Evolutionary conservation across 2,113 vertebrate species (phyloP), one percentile per base, ranked within the genome.

Genomic region (Atrichornis clamosus): DNA sequence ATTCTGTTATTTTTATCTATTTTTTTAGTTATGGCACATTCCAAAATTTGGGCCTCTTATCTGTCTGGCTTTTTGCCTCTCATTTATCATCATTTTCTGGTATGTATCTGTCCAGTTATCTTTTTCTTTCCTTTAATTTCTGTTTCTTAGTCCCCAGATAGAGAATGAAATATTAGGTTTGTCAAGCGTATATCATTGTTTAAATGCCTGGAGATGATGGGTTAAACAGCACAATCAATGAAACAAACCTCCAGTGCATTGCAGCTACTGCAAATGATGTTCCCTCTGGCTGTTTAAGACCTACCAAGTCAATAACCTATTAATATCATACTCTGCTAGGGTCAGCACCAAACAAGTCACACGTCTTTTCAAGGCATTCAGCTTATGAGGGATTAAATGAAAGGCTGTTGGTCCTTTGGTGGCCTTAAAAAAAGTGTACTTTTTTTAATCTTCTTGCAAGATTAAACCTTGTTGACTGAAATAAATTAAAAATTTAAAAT

Each of bases 221-320:
- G 98, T 98, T 98, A 98, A 98, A 98, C 97, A 98, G 98, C 97
- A 96, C 95, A 98, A 98, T 98, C 98, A 98, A 98, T 98, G 97
- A 98, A 98, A 98, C 98, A 98, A 98, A 98, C 97, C 98, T 98
- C 98, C 89, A 97, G 97, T 98, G 98, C 97, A 97, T 98, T 98
- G 96, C 97, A 97, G 96, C 90, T 97, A 93, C 97, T 98, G 95
- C 96, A 96, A 96, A 86, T 95, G 96, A 98, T 98, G 97, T 96
- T 98, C 97, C 97, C 95, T 97, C 97, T 98, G 98, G 97, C 97
- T 98, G 96, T 98, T 98, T 98, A 98, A 97, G 97, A 98, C 97
- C 97, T 97, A 97, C 97, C 95, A 98, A 98, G 98, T 98, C 98
- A 98, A 98, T 98, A 98, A 98, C 98, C 98, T 98, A 98, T 98